Conservation (phyloP, 2,113 vertebrate species). For the Merops nubicus region DNA sequence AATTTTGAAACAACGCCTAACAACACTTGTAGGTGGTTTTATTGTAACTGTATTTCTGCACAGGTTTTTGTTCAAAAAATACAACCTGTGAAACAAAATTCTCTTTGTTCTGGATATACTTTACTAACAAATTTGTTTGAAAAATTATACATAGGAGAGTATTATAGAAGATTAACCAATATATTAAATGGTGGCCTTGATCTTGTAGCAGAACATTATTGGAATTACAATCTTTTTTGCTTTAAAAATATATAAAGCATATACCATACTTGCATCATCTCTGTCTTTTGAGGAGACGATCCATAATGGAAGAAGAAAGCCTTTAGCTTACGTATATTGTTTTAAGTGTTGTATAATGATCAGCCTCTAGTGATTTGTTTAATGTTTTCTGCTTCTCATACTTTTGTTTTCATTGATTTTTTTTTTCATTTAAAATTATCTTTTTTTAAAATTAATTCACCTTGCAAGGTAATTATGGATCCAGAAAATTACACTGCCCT, state of each 20-base stretch:
- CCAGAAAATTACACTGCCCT: background rate
- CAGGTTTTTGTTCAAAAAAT: background rate
- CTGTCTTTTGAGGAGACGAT: background rate
- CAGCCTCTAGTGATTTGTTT: background rate
- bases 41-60: background rate
- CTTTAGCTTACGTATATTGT: background rate
- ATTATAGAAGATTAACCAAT: background rate
- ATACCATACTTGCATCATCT: background rate
- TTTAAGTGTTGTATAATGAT: background rate
- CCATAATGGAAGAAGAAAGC: background rate
- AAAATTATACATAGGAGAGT: background rate
- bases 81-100: background rate
- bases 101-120: background rate
- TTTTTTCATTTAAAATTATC: background rate
- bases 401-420: background rate
- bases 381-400: background rate
- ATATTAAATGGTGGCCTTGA: background rate
- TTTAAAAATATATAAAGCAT: background rate
- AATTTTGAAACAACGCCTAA: background rate
- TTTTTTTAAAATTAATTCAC: background rate
- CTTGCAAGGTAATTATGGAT: background rate
- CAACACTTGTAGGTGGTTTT: background rate
- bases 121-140: background rate
- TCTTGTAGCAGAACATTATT: background rate
- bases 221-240: background rate